Base-by-base conservation (phyloP, 2,888 invertebrate genomes). In the Dicycla oo region DNA sequence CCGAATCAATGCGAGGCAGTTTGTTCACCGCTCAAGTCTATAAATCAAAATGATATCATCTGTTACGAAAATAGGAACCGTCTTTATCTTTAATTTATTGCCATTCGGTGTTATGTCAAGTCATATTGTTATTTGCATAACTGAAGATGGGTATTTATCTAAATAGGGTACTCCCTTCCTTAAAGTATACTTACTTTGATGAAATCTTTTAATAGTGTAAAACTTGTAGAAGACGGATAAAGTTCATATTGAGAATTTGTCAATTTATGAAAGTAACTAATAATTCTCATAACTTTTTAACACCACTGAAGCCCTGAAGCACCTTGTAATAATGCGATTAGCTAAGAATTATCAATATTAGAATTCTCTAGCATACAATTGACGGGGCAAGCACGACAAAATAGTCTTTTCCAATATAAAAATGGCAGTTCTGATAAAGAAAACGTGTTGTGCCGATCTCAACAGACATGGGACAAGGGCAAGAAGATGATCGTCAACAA, bases 31-130 rank as follows among this genome's bases (percentile, higher is more conserved):
- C 58, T 61, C 45, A 11, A 23, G 53, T 7, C 49, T 30, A 75
- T 83, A 83, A 85, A 83, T 83, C 85, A 83, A 66, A 60, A 18
- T 30, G 72, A 75, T 83, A 74, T 74, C 73, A 85, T 85, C 70
- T 78, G 74, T 69, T 69, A 70, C 78, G 66, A 74, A 79, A 78
- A 86, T 80, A 86, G 87, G 79, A 82, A 66, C 54, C 26, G 66
- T 66, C 57, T 73, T 74, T 78, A 79, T 80, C 73, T 72, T 18
- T 67, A 80, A 83, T 86, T 81, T 83, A 86, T 74, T 71, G 66
- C 77, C 18, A 26, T 45, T 69, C 45, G n/a, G n/a, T 61, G 47
- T 71, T 64, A 70, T 62, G 67, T 65, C 65, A 69, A 65, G 68
- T 54, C 62, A 51, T 56, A 66, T 63, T 67, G 64, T 45, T 73